Conservation (phyloP, 2,888 invertebrate species). For the Callimorpha dominula region DNA sequence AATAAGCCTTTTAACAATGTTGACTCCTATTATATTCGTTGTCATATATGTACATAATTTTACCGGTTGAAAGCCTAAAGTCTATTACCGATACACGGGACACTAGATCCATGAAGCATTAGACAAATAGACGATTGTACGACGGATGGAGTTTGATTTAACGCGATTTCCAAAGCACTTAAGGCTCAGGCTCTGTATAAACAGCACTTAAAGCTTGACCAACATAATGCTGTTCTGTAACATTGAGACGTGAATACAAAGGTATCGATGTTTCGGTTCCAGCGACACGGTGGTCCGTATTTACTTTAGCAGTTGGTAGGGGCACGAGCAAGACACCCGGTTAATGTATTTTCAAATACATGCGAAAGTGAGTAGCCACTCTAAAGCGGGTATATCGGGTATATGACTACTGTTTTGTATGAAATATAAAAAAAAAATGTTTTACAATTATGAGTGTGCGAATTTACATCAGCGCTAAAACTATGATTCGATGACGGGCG, state of each 20-base stretch:
- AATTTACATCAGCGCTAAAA: no score
- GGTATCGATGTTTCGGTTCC: neutral
- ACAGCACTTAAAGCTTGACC: slow-evolving; percentile 21
- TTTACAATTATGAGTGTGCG: no score
- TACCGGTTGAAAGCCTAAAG: neutral
- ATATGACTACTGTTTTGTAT: no score
- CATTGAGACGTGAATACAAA: slow-evolving; percentile 2
- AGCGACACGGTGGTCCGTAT: neutral
- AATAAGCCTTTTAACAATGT: no score
- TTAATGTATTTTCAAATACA: neutral
- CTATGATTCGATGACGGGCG: no score
- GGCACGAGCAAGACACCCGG: neutral
- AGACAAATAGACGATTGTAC: slow-evolving; percentile 9
- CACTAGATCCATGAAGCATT: slow-evolving; percentile 1
- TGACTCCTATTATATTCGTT: neutral
- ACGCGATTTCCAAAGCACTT: slow-evolving; percentile 21
- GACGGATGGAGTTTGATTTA: slow-evolving; percentile 5
- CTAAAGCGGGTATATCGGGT: no score
- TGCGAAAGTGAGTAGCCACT: no score
- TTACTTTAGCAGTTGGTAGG: neutral
- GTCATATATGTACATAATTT: neutral
- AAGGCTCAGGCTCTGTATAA: slow-evolving; percentile 1
- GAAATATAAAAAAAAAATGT: no score
- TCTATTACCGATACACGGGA: neutral
- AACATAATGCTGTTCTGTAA: neutral